A percentile compares a stretch with the other conserved stretches of the same genome.
phyloP scores from a whole-genome alignment of 2,888 invertebrate species.

The Plutella xylostella region DNA sequence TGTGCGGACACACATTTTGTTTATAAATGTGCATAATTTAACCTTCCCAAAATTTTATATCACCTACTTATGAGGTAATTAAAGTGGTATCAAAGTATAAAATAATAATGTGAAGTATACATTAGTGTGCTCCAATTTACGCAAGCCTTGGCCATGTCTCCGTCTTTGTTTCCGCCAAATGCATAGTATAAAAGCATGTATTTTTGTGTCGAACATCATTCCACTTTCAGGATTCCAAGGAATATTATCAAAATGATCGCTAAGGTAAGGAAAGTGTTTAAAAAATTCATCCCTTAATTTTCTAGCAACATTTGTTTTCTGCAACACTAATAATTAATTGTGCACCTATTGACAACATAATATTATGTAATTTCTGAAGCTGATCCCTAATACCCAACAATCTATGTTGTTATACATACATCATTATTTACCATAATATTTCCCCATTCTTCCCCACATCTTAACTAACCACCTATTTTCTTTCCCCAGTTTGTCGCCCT shows the following conservation, averaged over 20 bases:
- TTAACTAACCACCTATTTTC: conserved; percentile 1
- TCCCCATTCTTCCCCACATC: background rate
- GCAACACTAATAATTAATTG: too few relatives aligned
- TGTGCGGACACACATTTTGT: too few relatives aligned
- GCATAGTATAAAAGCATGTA: conserved; percentile 42
- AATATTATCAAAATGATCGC: conserved; percentile 33
- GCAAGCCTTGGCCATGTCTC: conserved; percentile 41
- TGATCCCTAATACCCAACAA: too few relatives aligned
- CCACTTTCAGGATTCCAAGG: conserved; percentile 20
- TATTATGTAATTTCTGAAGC: too few relatives aligned
- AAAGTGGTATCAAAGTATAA: background rate
- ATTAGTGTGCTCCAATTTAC: too few relatives aligned
- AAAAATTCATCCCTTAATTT: too few relatives aligned
- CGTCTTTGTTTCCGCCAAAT: conserved; percentile 33
- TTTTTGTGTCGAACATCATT: conserved; percentile 33
- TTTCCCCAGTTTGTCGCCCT: conserved; percentile 34
- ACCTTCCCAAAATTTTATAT: background rate
- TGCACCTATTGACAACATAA: too few relatives aligned
- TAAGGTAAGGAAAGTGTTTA: too few relatives aligned
- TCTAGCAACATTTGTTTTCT: too few relatives aligned
- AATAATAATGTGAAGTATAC: background rate
- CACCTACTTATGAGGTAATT: background rate
- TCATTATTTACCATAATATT: too few relatives aligned
- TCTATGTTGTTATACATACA: too few relatives aligned
- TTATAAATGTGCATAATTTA: too few relatives aligned